Percentiles rank a stretch among this genome's conserved stretches.
Conservation (phyloP, 2,888 invertebrate genomes). For the Caenorhabditis sinica region DNA sequence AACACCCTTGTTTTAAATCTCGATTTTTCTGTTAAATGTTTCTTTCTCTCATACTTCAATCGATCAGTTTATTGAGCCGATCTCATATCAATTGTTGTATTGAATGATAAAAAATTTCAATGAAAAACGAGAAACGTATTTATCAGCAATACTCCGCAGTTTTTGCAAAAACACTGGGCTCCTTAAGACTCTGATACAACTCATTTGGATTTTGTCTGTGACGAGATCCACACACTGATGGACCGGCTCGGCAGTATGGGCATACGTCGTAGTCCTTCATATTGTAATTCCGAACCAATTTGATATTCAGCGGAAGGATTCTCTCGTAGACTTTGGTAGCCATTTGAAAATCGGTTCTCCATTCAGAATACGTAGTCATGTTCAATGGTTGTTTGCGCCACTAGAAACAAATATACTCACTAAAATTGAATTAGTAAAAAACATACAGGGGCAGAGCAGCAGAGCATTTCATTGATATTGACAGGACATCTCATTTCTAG, state of each 20-base stretch:
- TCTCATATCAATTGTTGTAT: no score
- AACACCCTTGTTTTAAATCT: no score
- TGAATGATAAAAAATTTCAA: not conserved
- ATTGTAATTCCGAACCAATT: not conserved
- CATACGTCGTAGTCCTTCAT: not conserved
- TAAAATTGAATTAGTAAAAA: not conserved
- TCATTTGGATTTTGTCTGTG: constrained; percentile 19
- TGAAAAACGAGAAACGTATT: not conserved
- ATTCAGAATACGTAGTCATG: not conserved
- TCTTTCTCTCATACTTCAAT: no score
- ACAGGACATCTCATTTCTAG: constrained; percentile 12
- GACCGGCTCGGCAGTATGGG: constrained; percentile 1
- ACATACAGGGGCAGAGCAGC: constrained; percentile 14
- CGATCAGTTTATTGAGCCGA: no score
- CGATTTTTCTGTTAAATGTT: no score
- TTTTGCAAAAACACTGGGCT: constrained; percentile 16
- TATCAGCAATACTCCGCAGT: constrained; percentile 8
- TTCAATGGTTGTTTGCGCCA: constrained; percentile 28
- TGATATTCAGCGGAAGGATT: constrained; percentile 26
- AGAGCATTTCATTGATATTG: constrained; percentile 37
- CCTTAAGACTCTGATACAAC: not conserved
- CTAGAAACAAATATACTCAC: not conserved
- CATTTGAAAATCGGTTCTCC: constrained; percentile 34
- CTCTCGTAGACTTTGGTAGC: constrained; percentile 25
- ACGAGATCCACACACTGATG: not conserved